A percentile compares a stretch with the other conserved stretches of the same genome.
phyloP scores from a whole-genome alignment of 2,113 vertebrate species.

The Diadophis punctatus region DNA sequence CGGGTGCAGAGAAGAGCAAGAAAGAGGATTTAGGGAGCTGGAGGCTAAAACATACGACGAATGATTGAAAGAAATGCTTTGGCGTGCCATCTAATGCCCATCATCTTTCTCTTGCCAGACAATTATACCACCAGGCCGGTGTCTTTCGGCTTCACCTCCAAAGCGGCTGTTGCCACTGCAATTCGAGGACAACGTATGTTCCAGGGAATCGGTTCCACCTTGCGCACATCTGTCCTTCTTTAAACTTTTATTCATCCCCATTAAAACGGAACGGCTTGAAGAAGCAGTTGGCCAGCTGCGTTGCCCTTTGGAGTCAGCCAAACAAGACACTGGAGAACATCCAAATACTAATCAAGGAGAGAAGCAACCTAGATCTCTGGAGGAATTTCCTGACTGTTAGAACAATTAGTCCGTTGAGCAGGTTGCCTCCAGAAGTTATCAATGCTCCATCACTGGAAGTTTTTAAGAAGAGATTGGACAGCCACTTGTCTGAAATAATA shows the following conservation, averaged over 20 bases:
- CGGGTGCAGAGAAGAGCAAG: too few species aligned
- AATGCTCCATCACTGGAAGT: too few species aligned
- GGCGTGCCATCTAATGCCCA: background rate
- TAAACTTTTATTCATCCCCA: conserved; percentile 3
- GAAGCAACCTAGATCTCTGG: too few species aligned
- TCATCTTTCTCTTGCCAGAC: background rate
- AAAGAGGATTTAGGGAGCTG: too few species aligned
- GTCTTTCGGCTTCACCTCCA: background rate
- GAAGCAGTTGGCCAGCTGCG: background rate
- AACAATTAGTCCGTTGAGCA: too few species aligned
- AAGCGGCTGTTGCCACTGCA: background rate
- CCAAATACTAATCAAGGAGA: background rate
- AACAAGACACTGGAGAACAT: background rate
- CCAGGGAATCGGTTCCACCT: background rate
- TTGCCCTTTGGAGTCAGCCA: background rate
- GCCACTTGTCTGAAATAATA: too few species aligned
- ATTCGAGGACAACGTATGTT: background rate
- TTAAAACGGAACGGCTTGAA: background rate
- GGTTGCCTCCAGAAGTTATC: too few species aligned
- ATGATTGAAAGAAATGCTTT: too few species aligned
- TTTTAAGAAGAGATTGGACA: too few species aligned
- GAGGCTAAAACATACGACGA: too few species aligned
- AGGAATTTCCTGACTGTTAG: too few species aligned
- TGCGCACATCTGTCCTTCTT: background rate
- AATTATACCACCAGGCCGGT: background rate